Percentiles rank a stretch among this genome's conserved stretches.
Evolutionary conservation across 2,797 vertebrate genomes (phyloP).

Genomic region (Myotis findleyi): DNA sequence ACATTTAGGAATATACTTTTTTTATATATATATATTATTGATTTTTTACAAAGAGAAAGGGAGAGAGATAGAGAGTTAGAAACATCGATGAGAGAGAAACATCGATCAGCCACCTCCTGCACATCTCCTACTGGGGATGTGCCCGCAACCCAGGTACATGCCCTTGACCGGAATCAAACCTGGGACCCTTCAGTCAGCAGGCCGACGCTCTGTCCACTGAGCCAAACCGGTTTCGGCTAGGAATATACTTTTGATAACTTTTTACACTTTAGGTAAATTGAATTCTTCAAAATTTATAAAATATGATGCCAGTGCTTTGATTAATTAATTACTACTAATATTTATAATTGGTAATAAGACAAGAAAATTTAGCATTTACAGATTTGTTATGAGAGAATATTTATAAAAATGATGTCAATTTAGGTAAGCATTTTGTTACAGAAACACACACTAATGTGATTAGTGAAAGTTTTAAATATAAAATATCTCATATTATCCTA

Average conservation of each 20-base stretch:
- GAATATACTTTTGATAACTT: background rate
- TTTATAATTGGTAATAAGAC: background rate
- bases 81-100: too few relatives aligned
- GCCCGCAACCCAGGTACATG: too few relatives aligned
- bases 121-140: too few relatives aligned
- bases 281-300: background rate
- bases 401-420: conserved; percentile 30
- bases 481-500: background rate
- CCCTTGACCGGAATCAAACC: too few relatives aligned
- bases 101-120: too few relatives aligned
- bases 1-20: too few relatives aligned
- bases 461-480: background rate
- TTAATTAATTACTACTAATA: background rate
- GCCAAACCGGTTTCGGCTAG: too few relatives aligned
- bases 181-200: too few relatives aligned
- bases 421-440: conserved; percentile 15
- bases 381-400: background rate
- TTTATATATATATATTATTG: too few relatives aligned
- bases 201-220: too few relatives aligned
- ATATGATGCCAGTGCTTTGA: background rate
- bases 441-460: background rate
- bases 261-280: background rate
- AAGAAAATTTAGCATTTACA: conserved; percentile 30
- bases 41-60: too few relatives aligned
- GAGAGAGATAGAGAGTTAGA: too few relatives aligned